A percentile compares a stretch with the other conserved stretches of the same genome.
These are phyloP conservation scores for Chaetogeoica ovagalla DNA, from an alignment of 2,888 invertebrate genomes.

Conservation along the genomic window DNA sequence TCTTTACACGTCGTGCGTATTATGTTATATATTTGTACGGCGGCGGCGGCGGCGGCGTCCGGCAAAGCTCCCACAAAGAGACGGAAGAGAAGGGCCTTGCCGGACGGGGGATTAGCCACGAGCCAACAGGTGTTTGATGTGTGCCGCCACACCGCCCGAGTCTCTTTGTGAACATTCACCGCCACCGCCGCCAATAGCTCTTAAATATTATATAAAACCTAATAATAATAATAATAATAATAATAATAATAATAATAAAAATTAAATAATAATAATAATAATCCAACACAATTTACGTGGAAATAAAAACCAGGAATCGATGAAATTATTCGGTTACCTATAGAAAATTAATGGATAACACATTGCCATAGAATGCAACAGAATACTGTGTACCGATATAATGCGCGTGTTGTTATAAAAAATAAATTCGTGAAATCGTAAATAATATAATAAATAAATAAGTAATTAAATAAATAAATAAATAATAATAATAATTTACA, in stretches of 20 bases:
- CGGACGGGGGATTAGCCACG: constrained; percentile 53
- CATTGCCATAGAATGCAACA: too few species aligned
- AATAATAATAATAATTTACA: too few species aligned
- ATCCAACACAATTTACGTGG: background rate
- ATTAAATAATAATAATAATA: too few species aligned
- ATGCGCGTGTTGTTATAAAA: too few species aligned
- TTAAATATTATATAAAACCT: constrained; percentile 23
- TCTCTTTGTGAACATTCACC: constrained; percentile 34
- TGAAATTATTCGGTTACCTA: too few species aligned
- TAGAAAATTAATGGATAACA: too few species aligned
- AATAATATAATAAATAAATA: too few species aligned
- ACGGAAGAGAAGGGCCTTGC: background rate
- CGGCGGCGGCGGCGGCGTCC: constrained; percentile 21
- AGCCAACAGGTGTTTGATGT: constrained; percentile 55
- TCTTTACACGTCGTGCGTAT: too few species aligned
- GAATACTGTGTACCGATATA: too few species aligned
- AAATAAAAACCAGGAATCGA: too few species aligned
- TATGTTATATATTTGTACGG: background rate
- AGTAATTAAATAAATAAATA: too few species aligned
- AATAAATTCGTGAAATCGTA: too few species aligned
- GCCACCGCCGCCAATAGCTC: constrained; percentile 31
- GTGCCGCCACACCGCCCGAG: constrained; percentile 47
- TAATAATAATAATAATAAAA: constrained; percentile 14
- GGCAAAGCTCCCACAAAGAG: constrained; percentile 50
- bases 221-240: constrained; percentile 25